These are phyloP conservation scores for Diplazon laetatorius DNA, from an alignment of 2,888 invertebrate species.

Conservation along the genomic window DNA sequence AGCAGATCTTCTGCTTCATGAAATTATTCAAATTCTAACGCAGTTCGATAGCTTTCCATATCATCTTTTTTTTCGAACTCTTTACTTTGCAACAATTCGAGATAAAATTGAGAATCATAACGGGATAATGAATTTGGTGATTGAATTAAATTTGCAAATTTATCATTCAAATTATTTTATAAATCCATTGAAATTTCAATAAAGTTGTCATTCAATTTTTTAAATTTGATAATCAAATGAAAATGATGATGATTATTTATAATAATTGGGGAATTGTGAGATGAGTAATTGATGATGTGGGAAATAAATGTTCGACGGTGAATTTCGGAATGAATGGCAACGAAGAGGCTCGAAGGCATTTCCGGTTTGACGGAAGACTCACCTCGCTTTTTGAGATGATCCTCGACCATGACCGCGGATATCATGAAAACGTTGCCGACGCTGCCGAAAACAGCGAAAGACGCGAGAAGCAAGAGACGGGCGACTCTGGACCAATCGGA, in stretches of 20 bases:
- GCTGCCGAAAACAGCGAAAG: slow-evolving; percentile 87
- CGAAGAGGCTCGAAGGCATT: neutral
- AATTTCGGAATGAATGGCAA: no score
- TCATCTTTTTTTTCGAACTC: neutral
- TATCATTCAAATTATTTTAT: no score
- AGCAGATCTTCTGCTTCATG: neutral
- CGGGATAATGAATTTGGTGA: no score
- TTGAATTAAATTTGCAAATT: no score
- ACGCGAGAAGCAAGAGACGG: slow-evolving; percentile 86
- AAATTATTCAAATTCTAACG: neutral
- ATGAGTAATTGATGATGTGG: no score
- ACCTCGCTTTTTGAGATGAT: slow-evolving; percentile 88
- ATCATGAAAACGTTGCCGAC: slow-evolving; percentile 91
- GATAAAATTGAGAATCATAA: no score
- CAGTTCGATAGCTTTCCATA: neutral
- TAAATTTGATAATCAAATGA: no score
- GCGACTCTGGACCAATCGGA: slow-evolving; percentile 88
- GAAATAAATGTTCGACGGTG: no score
- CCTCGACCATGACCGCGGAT: slow-evolving; percentile 89
- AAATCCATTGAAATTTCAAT: no score
- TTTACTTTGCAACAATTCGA: neutral
- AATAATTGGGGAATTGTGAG: no score
- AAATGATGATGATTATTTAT: no score
- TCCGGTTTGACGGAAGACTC: slow-evolving; percentile 66
- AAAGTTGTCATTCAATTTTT: no score